A percentile compares a stretch with the other conserved stretches of the same genome.
phyloP scores from a whole-genome alignment of 2,797 vertebrate species.

The Coregonus sp. region DNA sequence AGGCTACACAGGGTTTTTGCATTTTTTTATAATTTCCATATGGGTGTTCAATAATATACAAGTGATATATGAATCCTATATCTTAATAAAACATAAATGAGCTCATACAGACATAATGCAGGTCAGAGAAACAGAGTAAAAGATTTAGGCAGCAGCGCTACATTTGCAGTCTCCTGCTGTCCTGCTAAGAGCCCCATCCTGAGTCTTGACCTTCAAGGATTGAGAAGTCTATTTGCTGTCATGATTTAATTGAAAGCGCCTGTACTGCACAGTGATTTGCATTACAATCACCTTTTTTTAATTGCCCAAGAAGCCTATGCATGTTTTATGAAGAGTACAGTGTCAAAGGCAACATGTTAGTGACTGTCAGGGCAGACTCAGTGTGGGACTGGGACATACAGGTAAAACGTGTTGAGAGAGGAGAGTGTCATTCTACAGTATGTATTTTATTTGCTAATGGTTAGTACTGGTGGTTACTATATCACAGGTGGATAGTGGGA shows the following conservation, averaged over 20 bases:
- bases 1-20: no score
- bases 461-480: neutral
- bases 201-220: constrained; percentile 1
- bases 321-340: constrained; percentile 22
- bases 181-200: neutral
- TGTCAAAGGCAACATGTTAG: constrained; percentile 36
- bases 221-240: constrained; percentile 4
- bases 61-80: no score
- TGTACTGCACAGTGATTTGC: neutral
- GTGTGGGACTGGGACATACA: neutral
- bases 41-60: no score
- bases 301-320: constrained; percentile 17
- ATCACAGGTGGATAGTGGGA: neutral
- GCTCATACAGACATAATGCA: neutral
- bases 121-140: neutral
- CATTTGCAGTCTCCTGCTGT: neutral
- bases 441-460: neutral
- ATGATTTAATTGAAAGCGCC: neutral
- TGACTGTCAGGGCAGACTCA: constrained; percentile 10
- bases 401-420: neutral
- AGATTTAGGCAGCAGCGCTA: neutral
- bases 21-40: no score
- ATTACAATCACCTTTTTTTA: neutral
- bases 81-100: neutral
- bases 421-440: neutral